Conservation (phyloP, 2,888 invertebrate species). For the Didymodactylos carnosus region DNA sequence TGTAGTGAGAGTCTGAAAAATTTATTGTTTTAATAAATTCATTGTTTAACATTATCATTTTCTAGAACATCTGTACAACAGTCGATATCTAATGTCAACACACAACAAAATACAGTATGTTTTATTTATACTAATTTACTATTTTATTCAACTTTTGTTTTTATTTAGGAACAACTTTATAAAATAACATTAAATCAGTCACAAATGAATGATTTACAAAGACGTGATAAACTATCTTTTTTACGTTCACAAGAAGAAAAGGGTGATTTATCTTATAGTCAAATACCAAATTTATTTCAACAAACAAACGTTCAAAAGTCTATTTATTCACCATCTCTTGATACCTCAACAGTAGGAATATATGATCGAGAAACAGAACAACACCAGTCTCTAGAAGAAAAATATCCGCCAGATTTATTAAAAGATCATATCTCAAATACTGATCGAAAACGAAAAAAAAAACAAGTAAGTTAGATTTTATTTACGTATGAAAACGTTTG, state of each 20-base stretch:
- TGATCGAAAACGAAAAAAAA: not conserved
- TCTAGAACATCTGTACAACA: too few species aligned
- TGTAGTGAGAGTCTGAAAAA: too few species aligned
- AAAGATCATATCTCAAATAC: not conserved
- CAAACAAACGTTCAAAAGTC: not conserved
- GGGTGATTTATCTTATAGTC: too few species aligned
- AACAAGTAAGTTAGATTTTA: too few species aligned
- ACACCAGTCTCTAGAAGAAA: not conserved
- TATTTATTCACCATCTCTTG: not conserved
- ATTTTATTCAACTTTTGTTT: not conserved
- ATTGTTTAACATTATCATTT: too few species aligned
- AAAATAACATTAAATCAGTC: not conserved
- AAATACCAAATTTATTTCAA: not conserved
- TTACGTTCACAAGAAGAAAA: not conserved
- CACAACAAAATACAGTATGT: not conserved
- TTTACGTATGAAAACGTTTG: too few species aligned
- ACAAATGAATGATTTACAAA: not conserved
- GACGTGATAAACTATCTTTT: not conserved
- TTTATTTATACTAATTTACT: not conserved
- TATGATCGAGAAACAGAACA: not conserved
- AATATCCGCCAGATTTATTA: not conserved
- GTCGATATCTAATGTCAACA: not conserved
- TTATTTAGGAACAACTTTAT: not conserved
- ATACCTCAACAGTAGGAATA: too few species aligned
- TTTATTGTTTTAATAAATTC: too few species aligned